These are phyloP conservation scores for Phylloscopus whistleri DNA, from an alignment of 2,113 vertebrate genomes.

Conservation along the genomic window DNA sequence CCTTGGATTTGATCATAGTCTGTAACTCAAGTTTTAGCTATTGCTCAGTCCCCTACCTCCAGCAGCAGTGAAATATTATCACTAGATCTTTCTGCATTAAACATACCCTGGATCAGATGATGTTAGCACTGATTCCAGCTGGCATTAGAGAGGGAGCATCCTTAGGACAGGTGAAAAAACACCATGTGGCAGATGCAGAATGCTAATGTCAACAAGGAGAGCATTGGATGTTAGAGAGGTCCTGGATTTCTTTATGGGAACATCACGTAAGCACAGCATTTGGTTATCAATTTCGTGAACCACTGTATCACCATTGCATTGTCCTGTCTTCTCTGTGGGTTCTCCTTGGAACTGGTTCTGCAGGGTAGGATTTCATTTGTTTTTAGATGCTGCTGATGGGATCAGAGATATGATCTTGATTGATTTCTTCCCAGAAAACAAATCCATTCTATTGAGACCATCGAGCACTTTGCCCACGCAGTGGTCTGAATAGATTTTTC, in stretches of 20 bases:
- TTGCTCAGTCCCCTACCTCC: neutral
- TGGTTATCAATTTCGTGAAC: neutral
- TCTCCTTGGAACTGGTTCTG: neutral
- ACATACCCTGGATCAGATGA: neutral
- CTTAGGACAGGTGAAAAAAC: neutral
- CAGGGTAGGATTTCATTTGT: neutral
- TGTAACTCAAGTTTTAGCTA: neutral
- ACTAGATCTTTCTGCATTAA: neutral
- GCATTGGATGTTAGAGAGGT: neutral
- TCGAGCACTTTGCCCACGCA: neutral
- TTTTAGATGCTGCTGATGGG: neutral
- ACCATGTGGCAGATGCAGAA: neutral
- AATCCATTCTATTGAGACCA: neutral
- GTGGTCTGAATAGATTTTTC: neutral
- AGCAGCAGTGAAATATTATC: neutral
- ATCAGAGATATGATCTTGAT: neutral
- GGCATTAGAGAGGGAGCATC: neutral
- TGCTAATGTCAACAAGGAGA: neutral
- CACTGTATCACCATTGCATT: neutral
- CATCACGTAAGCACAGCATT: neutral
- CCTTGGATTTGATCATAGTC: neutral
- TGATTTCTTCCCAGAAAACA: neutral
- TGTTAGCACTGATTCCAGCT: neutral
- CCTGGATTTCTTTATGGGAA: neutral
- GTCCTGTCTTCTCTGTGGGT: neutral